Base-by-base conservation (phyloP, 1,140 invertebrate genomes). In the Drosophila pallidifrons region DNA sequence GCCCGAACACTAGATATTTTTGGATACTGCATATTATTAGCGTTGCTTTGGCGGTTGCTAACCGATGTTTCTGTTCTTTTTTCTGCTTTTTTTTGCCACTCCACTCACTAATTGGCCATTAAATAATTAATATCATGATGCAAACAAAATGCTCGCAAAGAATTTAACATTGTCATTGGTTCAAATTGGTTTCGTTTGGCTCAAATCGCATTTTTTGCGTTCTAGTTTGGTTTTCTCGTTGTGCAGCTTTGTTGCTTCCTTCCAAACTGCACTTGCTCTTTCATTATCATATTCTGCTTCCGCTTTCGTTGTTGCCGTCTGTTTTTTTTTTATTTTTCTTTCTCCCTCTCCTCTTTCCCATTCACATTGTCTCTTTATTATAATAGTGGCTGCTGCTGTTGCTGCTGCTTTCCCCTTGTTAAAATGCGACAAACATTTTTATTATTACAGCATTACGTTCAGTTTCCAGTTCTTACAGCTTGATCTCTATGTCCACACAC, bases 91-190 rank as follows among this genome's bases (percentile, higher is more conserved):
- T 43, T 28, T 11, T 51, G 45, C 25, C 57, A 16, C 63, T 38
- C 35, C 7, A 38, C 38, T 13, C 41, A 64, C 77, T 85, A 85
- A 85, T 85, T 85, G 75, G 71, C 55, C 64, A 85, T 85, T 85
- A 75, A 85, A 78, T 80, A 73, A 85, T 85, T 81, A 78, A 64
- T 68, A 85, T 60, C 47, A 69, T 54, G 46, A 64, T 66, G 81
- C 66, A 43, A 73, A 67, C 45, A 55, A 60, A 25, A 61, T 73
- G 38, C 32, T 51, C 41, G 8, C 10, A 10, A 38, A 15, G 13
- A 64, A 70, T 58, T 64, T 66, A 30, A 60, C 47, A 60, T 75
- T 52, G 20, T 30, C n/a, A 32, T 60, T 45, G 43, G 45, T 49
- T 28, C 25, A 20, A 67, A 32, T 46, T 46, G 15, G 41, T 57